phyloP scores from a whole-genome alignment of 2,113 vertebrate species.

The Eleginops maclovinus region DNA sequence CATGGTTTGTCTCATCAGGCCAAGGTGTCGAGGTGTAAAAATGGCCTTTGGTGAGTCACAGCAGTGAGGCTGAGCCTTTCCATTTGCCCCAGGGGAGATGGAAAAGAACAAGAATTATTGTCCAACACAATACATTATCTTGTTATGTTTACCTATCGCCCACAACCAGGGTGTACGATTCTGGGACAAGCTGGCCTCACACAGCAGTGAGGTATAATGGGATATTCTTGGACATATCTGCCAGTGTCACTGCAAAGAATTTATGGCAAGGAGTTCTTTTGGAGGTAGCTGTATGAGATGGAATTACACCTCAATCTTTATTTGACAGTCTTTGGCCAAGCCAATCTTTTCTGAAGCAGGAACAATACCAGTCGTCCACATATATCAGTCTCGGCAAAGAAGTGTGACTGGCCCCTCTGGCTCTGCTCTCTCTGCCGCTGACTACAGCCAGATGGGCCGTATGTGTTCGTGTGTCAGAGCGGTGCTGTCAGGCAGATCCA shows the following conservation, averaged over 20 bases:
- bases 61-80: slow-evolving; percentile 54
- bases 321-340: slow-evolving; percentile 44
- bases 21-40: slow-evolving; percentile 78
- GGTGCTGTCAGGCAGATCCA: slow-evolving; percentile 53
- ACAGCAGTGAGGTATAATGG: slow-evolving; percentile 33
- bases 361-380: slow-evolving; percentile 48
- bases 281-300: slow-evolving; percentile 36
- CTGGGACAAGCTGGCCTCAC: slow-evolving; percentile 33
- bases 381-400: slow-evolving; percentile 40
- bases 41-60: slow-evolving; percentile 73
- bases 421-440: slow-evolving; percentile 46
- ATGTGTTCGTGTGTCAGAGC: slow-evolving; percentile 51
- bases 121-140: slow-evolving; percentile 70
- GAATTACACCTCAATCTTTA: slow-evolving; percentile 51
- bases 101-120: slow-evolving; percentile 56
- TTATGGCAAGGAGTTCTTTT: slow-evolving; percentile 28
- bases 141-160: slow-evolving; percentile 70
- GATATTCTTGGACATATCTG: slow-evolving; percentile 52
- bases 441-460: slow-evolving; percentile 62
- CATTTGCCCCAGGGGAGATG: slow-evolving; percentile 46
- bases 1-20: slow-evolving; percentile 75
- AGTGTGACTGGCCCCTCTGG: slow-evolving; percentile 54
- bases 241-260: slow-evolving; percentile 42
- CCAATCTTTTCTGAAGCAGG: slow-evolving; percentile 39
- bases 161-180: slow-evolving; percentile 17